phyloP scores from a whole-genome alignment of 2,113 vertebrate species.

The Ranitomeya imitator region DNA sequence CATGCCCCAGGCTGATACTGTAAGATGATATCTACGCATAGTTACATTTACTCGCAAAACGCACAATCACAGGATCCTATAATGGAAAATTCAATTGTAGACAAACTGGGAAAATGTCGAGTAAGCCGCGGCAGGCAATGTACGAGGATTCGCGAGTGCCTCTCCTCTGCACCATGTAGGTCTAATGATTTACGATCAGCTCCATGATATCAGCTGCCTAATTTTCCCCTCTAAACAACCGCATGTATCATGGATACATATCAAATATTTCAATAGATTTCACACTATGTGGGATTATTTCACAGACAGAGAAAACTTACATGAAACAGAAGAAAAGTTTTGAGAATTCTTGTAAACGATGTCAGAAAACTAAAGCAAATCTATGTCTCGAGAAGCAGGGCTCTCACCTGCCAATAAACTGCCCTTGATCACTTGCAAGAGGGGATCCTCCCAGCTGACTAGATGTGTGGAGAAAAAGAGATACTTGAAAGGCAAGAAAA shows the following conservation, averaged over 20 bases:
- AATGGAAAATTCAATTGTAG: background rate
- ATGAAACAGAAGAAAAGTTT: constrained; percentile 71
- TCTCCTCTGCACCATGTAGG: background rate
- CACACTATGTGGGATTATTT: constrained; percentile 54
- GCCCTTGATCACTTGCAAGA: constrained; percentile 86
- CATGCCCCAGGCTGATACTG: too few relatives aligned
- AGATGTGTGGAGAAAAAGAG: constrained; percentile 79
- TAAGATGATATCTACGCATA: background rate
- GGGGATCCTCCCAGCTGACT: constrained; percentile 79
- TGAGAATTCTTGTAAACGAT: constrained; percentile 73
- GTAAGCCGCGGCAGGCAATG: background rate
- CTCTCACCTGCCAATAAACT: constrained; percentile 85
- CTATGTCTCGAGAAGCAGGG: constrained; percentile 75
- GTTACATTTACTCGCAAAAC: background rate
- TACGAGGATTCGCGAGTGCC: background rate
- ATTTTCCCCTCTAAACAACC: constrained; percentile 28
- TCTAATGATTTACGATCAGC: constrained; percentile 43
- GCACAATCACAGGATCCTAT: background rate
- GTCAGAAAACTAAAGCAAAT: constrained; percentile 76
- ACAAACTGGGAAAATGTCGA: background rate
- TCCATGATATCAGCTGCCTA: constrained; percentile 39
- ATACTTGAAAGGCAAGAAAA: constrained; percentile 95
- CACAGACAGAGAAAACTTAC: constrained; percentile 54
- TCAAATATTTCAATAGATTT: constrained; percentile 53
- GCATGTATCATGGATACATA: constrained; percentile 42